Percentiles rank a stretch among this genome's conserved stretches.
Evolutionary conservation across 2,888 invertebrate species (phyloP).

Genomic region (Hirtodrosophila duncani): DNA sequence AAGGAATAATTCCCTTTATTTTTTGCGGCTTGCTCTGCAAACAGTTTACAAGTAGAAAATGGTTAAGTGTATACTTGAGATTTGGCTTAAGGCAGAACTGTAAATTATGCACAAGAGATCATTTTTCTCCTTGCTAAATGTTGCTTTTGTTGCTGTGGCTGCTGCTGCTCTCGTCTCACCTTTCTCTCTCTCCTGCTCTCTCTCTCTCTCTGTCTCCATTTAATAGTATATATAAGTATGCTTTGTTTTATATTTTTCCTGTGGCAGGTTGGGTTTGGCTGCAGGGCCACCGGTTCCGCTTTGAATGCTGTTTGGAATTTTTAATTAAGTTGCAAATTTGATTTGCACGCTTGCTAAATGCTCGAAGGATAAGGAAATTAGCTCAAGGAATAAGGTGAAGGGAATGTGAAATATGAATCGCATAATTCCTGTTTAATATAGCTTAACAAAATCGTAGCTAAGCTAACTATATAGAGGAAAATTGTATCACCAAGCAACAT

Average conservation of each 20-base stretch:
- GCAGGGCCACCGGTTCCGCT: no score
- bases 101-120: conserved; percentile 72
- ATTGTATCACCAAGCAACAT: no score
- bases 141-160: neutral
- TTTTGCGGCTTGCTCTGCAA: conserved; percentile 43
- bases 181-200: conserved; percentile 3
- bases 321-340: conserved; percentile 68
- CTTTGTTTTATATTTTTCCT: conserved; percentile 14
- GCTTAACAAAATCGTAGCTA: no score
- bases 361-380: conserved; percentile 12
- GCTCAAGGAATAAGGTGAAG: no score
- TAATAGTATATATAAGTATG: conserved; percentile 1
- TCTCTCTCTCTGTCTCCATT: conserved; percentile 8
- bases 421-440: no score
- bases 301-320: conserved; percentile 44
- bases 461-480: no score
- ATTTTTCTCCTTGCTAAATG: conserved; percentile 66
- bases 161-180: conserved; percentile 7
- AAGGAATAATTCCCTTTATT: conserved; percentile 58
- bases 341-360: conserved; percentile 59
- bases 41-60: conserved; percentile 65
- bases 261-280: no score
- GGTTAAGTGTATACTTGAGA: conserved; percentile 69
- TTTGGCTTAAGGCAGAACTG: conserved; percentile 66
- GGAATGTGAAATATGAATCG: no score